Base-by-base conservation (phyloP, 2,888 invertebrate genomes). In the Pycnomerus fuliginosus region DNA sequence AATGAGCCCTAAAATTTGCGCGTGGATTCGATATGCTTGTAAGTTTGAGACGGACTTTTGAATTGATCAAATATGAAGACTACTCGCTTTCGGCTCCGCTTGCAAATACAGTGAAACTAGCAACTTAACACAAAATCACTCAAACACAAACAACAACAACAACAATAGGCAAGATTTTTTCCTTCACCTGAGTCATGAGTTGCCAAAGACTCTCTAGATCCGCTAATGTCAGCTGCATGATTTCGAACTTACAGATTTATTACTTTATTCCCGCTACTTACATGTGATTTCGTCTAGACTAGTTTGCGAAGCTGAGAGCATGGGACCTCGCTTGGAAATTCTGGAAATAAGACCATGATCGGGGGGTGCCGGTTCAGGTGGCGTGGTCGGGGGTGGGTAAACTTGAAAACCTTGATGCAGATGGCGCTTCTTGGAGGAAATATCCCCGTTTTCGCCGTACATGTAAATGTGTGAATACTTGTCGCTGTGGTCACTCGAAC, bases 331-430 rank as follows among this genome's bases (percentile, higher is more conserved):
- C 54, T 75, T 77, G 53, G 75, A 74, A 64, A 76, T 74, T 60
- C 77, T 69, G n/a, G 67, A 61, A 37, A 68, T 67, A 28, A 68
- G 53, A 17, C 64, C 53, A 69, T 85, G 85, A 70, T 88, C 88
- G 43, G 88, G 88, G 33, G 89, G 89, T 44, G 89, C 88, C 30
- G 89, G 89, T 71, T 89, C 89, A 23, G 89, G 89, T 32, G 89
- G 89, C 51, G 89, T 89, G 61, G 86, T 87, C 37, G 88, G 87
- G 47, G 86, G 87, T 53, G 89, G 88, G 71, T 87, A 89, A 49
- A 87, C 88, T 73, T 87, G 86, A 72, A 88, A 87, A 39, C 48
- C 62, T n/a, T 62, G 61, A 47, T 63, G 62, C 5, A 48, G 14
- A 11, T 47, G 45, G 31, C 61, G 56, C 30, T 63, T 61, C 39